Evolutionary conservation across 1,140 invertebrate species (phyloP), one percentile per base, ranked within the genome.

Genomic region (Geopemphigus sp.): DNA sequence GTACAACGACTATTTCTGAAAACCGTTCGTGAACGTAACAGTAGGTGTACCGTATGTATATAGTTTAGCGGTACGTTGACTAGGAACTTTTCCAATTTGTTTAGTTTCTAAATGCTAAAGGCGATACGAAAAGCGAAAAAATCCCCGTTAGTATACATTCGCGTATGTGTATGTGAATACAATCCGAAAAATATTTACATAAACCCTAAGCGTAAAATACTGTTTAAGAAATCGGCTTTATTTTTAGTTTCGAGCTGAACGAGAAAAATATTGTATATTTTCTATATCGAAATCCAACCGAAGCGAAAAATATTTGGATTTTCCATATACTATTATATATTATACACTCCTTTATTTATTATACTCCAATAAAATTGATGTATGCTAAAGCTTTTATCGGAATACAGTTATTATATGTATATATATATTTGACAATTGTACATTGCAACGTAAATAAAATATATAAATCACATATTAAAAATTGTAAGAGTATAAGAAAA

Each of bases 141-240:
- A 47, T 8, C 32, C 32, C 32, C 32, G n/a, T 24, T 39, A 5
- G 10, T 22, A 22, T 45, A 66, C 64, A 15, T 47, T 47, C 45
- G 5, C 14, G 5, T 5, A 45, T 47, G n/a, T 68, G n/a, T 24
- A 47, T 68, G 47, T 19, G 15, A 22, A 26, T 17, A 50, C 24
- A 68, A 68, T 68, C 45, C 66, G 0, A 68, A 50, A 63, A 68
- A 68, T 68, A 68, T 68, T 68, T 68, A 47, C 66, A 68, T 68
- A 68, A 68, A 68, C 66, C 45, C 45, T 8, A 68, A 68, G 39
- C 45, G 22, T 68, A 50, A 68, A 68, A 47, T 68, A 26, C 45
- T 26, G 39, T 50, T 47, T 24, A 26, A 68, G 45, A 68, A 68
- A 50, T 68, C 15, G 22, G 22, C 14, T 68, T 68, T 68, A 50